A percentile compares a stretch with the other conserved stretches of the same genome.
Evolutionary conservation across 2,888 invertebrate genomes (phyloP).

Genomic region (Arctia plantaginis): DNA sequence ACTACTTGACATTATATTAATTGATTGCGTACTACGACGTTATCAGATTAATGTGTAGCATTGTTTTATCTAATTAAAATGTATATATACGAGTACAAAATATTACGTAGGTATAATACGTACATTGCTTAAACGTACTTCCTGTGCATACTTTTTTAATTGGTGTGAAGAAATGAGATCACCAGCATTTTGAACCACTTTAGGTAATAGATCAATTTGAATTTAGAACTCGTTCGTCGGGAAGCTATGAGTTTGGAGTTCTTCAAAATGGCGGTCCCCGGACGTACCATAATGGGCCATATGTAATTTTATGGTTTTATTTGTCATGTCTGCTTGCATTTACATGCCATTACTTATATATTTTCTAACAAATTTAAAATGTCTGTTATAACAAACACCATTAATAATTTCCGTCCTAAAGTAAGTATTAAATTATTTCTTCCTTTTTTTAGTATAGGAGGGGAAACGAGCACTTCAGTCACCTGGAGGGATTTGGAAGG

Average conservation of each 20-base stretch:
- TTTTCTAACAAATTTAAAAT: neutral
- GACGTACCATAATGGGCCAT: neutral
- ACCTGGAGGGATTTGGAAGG: no score
- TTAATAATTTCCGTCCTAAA: no score
- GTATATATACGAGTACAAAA: no score
- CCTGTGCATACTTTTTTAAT: conserved; percentile 15
- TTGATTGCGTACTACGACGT: neutral
- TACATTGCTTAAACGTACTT: neutral
- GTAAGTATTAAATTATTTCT: no score
- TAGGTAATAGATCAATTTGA: neutral
- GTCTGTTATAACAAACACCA: no score
- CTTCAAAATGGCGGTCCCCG: neutral
- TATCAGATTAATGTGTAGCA: neutral
- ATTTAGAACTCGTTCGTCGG: neutral
- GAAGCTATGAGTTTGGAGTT: neutral
- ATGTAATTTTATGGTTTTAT: neutral
- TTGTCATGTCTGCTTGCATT: neutral
- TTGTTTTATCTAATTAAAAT: neutral
- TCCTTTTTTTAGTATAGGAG: no score
- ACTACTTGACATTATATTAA: neutral
- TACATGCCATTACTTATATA: no score
- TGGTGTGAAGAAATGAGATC: conserved; percentile 4
- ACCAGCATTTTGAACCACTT: conserved; percentile 14
- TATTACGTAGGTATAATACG: neutral
- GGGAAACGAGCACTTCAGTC: no score